Evolutionary conservation across 2,888 invertebrate species (phyloP).

Genomic region (Mesoligia furuncula): DNA sequence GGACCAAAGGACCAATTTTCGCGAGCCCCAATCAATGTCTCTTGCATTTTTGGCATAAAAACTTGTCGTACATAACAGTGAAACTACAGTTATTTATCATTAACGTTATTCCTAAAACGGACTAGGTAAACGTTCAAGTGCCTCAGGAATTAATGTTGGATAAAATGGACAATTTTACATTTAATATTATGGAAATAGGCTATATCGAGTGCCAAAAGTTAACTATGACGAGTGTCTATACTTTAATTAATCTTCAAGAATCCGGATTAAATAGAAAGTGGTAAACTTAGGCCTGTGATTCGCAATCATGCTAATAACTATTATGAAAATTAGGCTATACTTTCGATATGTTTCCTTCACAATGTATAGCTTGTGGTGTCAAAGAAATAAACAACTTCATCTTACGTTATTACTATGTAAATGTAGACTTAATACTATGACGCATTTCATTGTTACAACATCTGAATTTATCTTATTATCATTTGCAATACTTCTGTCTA

Average conservation of each 20-base stretch:
- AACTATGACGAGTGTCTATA: slow-evolving; percentile 33
- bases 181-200: slow-evolving; percentile 30
- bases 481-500: slow-evolving; percentile 37
- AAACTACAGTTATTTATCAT: slow-evolving; percentile 68
- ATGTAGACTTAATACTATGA: slow-evolving; percentile 36
- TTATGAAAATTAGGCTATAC: slow-evolving; percentile 25
- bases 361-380: slow-evolving; percentile 3
- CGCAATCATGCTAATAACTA: background rate
- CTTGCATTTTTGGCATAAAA: slow-evolving; percentile 73
- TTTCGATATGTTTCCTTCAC: slow-evolving; percentile 28
- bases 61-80: slow-evolving; percentile 68
- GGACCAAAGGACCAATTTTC: slow-evolving; percentile 24
- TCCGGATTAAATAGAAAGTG: background rate
- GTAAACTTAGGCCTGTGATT: slow-evolving; percentile 36
- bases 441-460: slow-evolving; percentile 11
- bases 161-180: slow-evolving; percentile 50
- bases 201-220: slow-evolving; percentile 36
- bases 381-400: slow-evolving; percentile 19
- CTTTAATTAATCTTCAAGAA: slow-evolving; percentile 2
- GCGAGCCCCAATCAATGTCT: slow-evolving; percentile 54
- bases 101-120: slow-evolving; percentile 73
- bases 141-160: slow-evolving; percentile 62
- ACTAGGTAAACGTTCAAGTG: slow-evolving; percentile 71
- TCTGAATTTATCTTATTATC: slow-evolving; percentile 27
- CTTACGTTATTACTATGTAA: slow-evolving; percentile 10